phyloP scores from a whole-genome alignment of 2,888 invertebrate species.

The Lamellibrachia columna region DNA sequence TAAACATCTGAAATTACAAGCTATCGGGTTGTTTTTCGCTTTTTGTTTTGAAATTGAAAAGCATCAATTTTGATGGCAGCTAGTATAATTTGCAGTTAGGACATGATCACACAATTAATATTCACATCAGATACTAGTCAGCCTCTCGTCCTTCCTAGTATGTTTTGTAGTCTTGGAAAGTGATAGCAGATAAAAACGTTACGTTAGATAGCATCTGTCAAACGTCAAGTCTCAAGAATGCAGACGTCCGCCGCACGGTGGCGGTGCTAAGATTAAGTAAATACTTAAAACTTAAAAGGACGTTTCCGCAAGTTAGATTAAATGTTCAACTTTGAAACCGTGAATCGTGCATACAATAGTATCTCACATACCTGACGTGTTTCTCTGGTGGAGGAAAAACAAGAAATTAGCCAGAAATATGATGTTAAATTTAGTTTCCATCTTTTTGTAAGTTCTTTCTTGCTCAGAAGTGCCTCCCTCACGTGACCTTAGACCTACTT shows the following conservation, averaged over 20 bases:
- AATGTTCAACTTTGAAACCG: neutral
- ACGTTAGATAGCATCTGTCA: neutral
- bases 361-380: neutral
- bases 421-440: slow-evolving; percentile 12
- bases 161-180: neutral
- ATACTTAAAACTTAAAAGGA: neutral
- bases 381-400: neutral
- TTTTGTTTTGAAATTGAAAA: no score
- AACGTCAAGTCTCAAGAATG: slow-evolving; percentile 16
- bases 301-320: neutral
- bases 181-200: neutral
- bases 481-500: slow-evolving; percentile 10
- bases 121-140: neutral
- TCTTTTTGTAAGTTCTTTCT: neutral
- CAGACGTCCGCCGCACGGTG: neutral
- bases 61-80: no score
- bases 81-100: neutral
- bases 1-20: no score
- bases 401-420: slow-evolving; percentile 11
- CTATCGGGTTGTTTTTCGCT: no score
- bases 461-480: slow-evolving; percentile 11
- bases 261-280: neutral
- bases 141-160: neutral
- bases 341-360: neutral
- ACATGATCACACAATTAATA: neutral